Evolutionary conservation across 1,140 invertebrate species (phyloP).

Genomic region (Drosophila navojoa): DNA sequence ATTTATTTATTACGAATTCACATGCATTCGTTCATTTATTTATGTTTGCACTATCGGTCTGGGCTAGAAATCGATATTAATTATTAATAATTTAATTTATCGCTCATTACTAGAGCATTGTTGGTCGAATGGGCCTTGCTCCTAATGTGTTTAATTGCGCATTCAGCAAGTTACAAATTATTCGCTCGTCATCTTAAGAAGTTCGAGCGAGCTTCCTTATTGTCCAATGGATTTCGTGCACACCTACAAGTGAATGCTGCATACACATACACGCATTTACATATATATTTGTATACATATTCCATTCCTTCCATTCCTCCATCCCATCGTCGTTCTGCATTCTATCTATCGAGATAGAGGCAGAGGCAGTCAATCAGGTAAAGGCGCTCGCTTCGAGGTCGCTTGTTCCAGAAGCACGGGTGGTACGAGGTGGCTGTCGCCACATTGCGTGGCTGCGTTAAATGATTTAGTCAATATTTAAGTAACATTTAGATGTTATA

Average conservation of each 20-base stretch:
- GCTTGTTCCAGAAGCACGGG: slow-evolving; percentile 1
- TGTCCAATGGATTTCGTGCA: neutral
- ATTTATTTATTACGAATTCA: too few relatives aligned
- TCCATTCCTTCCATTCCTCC: neutral
- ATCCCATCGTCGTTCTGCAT: neutral
- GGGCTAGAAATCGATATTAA: neutral
- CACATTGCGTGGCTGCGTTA: slow-evolving; percentile 76
- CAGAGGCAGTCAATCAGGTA: slow-evolving; percentile 14
- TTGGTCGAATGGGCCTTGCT: neutral
- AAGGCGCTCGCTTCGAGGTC: neutral
- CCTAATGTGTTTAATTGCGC: slow-evolving; percentile 15
- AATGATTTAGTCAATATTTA: slow-evolving; percentile 82
- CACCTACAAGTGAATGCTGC: neutral
- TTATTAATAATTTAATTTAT: neutral
- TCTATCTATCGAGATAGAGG: neutral
- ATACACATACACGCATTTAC: too few relatives aligned
- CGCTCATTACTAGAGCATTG: neutral
- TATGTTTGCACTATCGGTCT: too few relatives aligned
- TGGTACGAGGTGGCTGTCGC: slow-evolving; percentile 29
- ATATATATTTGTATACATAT: neutral
- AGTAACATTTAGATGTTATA: slow-evolving; percentile 56
- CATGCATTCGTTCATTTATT: too few relatives aligned
- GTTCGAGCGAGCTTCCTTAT: neutral
- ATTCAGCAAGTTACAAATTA: slow-evolving; percentile 11
- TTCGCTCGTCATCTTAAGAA: neutral